Conservation (phyloP, 1,140 invertebrate species). For the Potamilus streckersoni region DNA sequence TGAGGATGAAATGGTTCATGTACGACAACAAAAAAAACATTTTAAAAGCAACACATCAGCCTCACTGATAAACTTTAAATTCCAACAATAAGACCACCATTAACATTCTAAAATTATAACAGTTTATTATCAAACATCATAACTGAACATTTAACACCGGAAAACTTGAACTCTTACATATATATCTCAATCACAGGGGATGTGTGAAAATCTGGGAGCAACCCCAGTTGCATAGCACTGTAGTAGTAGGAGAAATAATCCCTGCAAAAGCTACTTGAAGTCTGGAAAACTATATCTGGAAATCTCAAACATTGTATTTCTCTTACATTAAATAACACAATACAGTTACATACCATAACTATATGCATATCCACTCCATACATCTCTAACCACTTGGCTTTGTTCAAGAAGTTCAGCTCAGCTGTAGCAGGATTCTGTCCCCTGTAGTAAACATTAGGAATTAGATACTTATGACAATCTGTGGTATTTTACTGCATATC, state of each 20-base stretch:
- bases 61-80: too few species aligned
- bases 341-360: conserved; percentile 75
- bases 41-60: too few species aligned
- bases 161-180: not conserved
- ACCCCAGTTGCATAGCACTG: not conserved
- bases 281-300: not conserved
- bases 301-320: not conserved
- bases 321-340: not conserved
- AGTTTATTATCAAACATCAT: too few species aligned
- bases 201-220: not conserved
- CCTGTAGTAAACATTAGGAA: conserved; percentile 63
- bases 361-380: conserved; percentile 86
- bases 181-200: not conserved
- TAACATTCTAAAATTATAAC: too few species aligned
- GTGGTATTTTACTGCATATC: too few species aligned
- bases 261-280: not conserved
- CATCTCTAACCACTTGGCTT: conserved; percentile 86
- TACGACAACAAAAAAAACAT: too few species aligned
- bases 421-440: conserved; percentile 78
- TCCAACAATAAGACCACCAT: too few species aligned
- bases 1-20: too few species aligned
- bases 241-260: not conserved
- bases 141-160: too few species aligned
- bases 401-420: conserved; percentile 82
- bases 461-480: too few species aligned